These are phyloP conservation scores for Neoseiulus cucumeris DNA, from an alignment of 1,140 invertebrate species.

Conservation along the genomic window DNA sequence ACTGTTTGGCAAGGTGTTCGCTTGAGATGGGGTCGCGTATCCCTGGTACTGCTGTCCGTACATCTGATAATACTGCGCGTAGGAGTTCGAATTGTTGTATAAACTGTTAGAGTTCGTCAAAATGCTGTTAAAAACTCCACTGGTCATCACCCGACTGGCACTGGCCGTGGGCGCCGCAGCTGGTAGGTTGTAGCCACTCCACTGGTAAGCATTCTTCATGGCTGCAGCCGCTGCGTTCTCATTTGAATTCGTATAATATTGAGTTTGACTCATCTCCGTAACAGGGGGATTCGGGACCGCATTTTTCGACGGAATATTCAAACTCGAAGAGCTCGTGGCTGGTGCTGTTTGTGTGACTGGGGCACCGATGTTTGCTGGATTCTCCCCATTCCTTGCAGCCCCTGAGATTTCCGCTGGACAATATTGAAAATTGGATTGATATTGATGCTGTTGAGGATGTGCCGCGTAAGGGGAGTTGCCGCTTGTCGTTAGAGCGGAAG, in stretches of 20 bases:
- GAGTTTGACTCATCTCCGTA: too few relatives aligned
- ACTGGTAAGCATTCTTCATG: neutral
- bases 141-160: neutral
- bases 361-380: too few relatives aligned
- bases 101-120: neutral
- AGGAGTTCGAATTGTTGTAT: neutral
- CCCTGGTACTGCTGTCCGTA: constrained; percentile 11
- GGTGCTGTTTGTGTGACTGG: too few relatives aligned
- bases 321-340: too few relatives aligned
- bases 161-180: neutral
- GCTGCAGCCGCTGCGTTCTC: too few relatives aligned
- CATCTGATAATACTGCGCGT: constrained; percentile 14
- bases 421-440: neutral
- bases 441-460: constrained; percentile 15
- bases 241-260: too few relatives aligned
- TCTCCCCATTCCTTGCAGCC: too few relatives aligned
- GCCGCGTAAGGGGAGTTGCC: constrained; percentile 19
- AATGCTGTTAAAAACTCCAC: neutral
- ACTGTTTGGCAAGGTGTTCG: neutral
- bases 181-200: neutral
- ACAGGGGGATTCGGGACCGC: too few relatives aligned
- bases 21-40: neutral
- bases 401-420: too few relatives aligned
- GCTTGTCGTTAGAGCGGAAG: constrained; percentile 15
- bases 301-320: too few relatives aligned